Evolutionary conservation across 2,113 vertebrate genomes (phyloP).

Genomic region (Alces alces): DNA sequence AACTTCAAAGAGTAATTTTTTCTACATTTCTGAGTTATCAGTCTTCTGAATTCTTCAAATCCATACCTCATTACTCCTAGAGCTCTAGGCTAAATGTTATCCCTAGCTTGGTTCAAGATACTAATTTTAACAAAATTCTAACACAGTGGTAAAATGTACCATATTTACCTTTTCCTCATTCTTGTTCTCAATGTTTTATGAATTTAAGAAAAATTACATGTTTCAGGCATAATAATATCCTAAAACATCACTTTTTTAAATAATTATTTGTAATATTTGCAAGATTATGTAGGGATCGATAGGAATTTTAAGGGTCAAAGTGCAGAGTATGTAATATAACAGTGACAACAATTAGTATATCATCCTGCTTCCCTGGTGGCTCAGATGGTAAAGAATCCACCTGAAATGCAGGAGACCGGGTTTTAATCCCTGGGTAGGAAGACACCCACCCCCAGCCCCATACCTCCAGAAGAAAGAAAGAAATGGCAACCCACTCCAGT

Average conservation of each 20-base stretch:
- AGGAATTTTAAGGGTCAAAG: conserved; percentile 22
- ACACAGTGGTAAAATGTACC: not conserved
- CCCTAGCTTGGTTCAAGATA: not conserved
- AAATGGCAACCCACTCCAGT: not conserved
- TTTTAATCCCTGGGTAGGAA: not conserved
- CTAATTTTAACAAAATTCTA: conserved; percentile 38
- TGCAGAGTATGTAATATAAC: not conserved
- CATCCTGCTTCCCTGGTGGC: not conserved
- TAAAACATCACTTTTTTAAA: not conserved
- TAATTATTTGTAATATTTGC: not conserved
- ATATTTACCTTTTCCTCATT: not conserved
- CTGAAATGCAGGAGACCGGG: not conserved
- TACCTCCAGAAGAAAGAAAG: too few species aligned
- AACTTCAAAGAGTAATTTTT: not conserved
- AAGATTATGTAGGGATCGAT: not conserved
- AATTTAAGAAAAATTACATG: not conserved
- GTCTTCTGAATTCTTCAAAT: not conserved
- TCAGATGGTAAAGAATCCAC: not conserved
- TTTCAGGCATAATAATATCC: not conserved
- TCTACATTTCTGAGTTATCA: not conserved
- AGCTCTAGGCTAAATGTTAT: not conserved
- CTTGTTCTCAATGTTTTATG: not conserved
- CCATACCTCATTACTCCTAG: not conserved
- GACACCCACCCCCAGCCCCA: rapidly evolving
- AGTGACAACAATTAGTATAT: not conserved